Conservation (phyloP, 2,797 vertebrate genomes). For the Diplodus puntazzo region DNA sequence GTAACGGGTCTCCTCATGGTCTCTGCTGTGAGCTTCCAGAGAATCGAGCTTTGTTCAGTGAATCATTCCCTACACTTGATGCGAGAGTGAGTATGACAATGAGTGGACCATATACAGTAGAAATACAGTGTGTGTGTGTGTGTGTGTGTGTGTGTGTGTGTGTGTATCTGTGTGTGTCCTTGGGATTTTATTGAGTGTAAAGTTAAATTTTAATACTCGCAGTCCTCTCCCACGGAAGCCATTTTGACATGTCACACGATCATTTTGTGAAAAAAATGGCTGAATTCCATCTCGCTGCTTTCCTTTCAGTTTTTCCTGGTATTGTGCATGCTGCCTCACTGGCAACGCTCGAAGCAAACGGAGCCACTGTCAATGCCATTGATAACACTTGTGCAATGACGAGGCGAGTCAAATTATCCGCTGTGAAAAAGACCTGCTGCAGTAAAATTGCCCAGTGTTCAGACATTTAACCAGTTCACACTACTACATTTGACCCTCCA, state of each 20-base stretch:
- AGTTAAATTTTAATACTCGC: slow-evolving; percentile 11
- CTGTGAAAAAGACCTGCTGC: background rate
- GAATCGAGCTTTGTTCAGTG: slow-evolving; percentile 61
- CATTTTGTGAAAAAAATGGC: background rate
- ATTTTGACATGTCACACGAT: background rate
- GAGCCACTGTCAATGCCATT: background rate
- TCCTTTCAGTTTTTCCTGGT: slow-evolving; percentile 2
- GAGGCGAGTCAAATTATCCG: background rate
- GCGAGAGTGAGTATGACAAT: slow-evolving; percentile 47
- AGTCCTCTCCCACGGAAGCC: background rate
- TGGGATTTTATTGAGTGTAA: background rate
- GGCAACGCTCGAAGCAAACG: background rate
- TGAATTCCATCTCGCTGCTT: background rate
- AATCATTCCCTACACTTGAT: slow-evolving; percentile 59
- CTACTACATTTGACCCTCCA: background rate
- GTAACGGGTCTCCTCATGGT: slow-evolving; percentile 76
- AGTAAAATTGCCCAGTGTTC: background rate
- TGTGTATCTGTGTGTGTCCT: background rate
- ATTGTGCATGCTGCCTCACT: background rate
- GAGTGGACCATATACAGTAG: slow-evolving; percentile 38
- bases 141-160: background rate
- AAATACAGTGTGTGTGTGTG: slow-evolving; percentile 3
- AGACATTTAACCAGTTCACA: background rate
- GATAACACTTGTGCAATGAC: background rate
- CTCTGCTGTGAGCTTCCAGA: slow-evolving; percentile 67